Base-by-base conservation (phyloP, 2,797 vertebrate species). In the Brachyrhaphis roseni region DNA sequence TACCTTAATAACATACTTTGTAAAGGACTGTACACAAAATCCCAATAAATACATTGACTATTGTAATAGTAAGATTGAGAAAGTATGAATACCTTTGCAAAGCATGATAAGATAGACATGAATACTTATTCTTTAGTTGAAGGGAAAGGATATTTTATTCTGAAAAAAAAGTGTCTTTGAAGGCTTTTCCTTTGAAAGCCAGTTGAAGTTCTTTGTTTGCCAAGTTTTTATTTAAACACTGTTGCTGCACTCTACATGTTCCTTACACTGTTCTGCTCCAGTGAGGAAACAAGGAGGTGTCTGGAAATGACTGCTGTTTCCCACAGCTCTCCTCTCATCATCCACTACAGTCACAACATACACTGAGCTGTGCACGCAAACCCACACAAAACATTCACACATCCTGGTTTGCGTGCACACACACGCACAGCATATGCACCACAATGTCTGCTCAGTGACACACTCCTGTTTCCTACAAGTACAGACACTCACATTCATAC, bases 261-360 rank as follows among this genome's bases (percentile, higher is more conserved):
- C 79, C 82, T 75, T 78, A 53, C 77, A 77, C 78, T 78, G 88
- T 85, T 89, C 62, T 82, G 86, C 75, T 90, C 87, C 75, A 46
- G 81, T 91, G 87, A 88, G 82, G 80, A 89, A 88, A 88, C 86
- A 80, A 62, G 66, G 34, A 87, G 86, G 84, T 75, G 84, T 82
- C 83, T 90, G 57, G 77, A 91, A 89, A 90, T 83, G 82, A 86
- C 87, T 82, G 79, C 84, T 85, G 84, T 83, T 88, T 87, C 80
- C 78, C 82, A 88, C 82, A 83, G 86, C 84, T 90, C 88, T 87
- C 79, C 76, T 84, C 84, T 90, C 89, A 86, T 84, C 87, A 84
- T 79, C 74, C 81, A 77, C 81, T 75, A 73, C 81, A 76, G 74
- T 75, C 79, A 78, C 78, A 88, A 66, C 74, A 85, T 47, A 77